Percentiles rank a stretch among this genome's conserved stretches.
phyloP scores from a whole-genome alignment of 2,888 invertebrate genomes.

The Patella depressa region DNA sequence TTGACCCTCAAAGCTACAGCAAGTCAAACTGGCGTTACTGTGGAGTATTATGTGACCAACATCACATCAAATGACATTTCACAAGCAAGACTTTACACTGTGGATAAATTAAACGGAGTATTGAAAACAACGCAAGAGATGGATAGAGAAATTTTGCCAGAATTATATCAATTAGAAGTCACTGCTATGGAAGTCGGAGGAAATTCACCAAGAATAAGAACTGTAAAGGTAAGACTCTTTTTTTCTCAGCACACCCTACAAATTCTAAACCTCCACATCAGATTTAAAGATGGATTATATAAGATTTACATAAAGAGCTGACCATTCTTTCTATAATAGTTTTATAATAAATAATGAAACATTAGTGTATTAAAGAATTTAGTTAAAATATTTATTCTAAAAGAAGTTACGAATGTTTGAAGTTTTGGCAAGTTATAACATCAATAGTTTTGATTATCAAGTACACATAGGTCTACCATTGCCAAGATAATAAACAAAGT shows the following conservation, averaged over 20 bases:
- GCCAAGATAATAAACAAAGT: too few species aligned
- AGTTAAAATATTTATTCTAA: too few species aligned
- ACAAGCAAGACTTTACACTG: slow-evolving; percentile 52
- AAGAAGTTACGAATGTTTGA: too few species aligned
- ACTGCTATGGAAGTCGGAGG: slow-evolving; percentile 57
- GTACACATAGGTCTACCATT: too few species aligned
- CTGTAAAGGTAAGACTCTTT: slow-evolving; percentile 55
- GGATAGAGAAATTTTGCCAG: slow-evolving; percentile 59
- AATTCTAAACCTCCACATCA: too few species aligned
- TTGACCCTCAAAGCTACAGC: slow-evolving; percentile 77
- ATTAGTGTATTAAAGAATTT: too few species aligned
- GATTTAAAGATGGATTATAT: too few species aligned
- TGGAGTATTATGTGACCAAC: slow-evolving; percentile 90
- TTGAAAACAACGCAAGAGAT: slow-evolving; percentile 49
- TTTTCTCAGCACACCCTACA: background rate
- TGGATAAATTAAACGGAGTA: slow-evolving; percentile 54
- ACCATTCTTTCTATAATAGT: too few species aligned
- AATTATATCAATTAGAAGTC: slow-evolving; percentile 56
- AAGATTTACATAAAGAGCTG: too few species aligned
- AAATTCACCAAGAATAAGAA: slow-evolving; percentile 52
- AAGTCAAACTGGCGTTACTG: slow-evolving; percentile 62
- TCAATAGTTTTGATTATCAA: too few species aligned
- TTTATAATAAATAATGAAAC: too few species aligned
- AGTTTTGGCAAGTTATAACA: too few species aligned
- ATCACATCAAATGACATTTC: slow-evolving; percentile 73